Percentiles rank a stretch among this genome's conserved stretches.
Evolutionary conservation across 1,140 invertebrate genomes (phyloP).

Genomic region (Tyrophagus putrescentiae): DNA sequence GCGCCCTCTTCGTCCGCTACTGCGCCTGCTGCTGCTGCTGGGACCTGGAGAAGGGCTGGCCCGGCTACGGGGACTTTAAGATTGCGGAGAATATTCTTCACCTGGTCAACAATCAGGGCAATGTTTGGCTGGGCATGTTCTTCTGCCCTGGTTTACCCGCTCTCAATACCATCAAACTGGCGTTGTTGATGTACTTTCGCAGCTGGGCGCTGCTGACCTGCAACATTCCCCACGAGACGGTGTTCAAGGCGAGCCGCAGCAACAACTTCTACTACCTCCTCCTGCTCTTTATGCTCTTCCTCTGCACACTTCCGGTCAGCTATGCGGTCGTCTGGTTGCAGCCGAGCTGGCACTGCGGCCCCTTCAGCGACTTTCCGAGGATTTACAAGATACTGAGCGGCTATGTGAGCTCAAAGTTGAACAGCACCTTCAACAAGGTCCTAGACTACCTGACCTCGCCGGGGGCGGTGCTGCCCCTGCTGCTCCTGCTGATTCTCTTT

Average conservation of each 20-base stretch:
- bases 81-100: conserved; percentile 95
- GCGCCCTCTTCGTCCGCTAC: conserved; percentile 74
- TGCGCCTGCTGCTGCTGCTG: conserved; percentile 38
- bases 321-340: conserved; percentile 82
- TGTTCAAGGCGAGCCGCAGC: conserved; percentile 64
- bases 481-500: conserved; percentile 76
- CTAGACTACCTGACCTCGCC: conserved; percentile 75
- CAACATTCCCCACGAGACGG: conserved; percentile 88
- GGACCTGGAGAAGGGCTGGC: conserved; percentile 90
- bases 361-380: conserved; percentile 63
- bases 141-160: conserved; percentile 81
- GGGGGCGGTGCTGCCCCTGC: conserved; percentile 77
- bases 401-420: conserved; percentile 54
- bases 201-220: conserved; percentile 87
- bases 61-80: conserved; percentile 93
- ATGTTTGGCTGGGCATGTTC: conserved; percentile 81
- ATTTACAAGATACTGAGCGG: conserved; percentile 76
- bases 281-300: conserved; percentile 82
- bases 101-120: conserved; percentile 89
- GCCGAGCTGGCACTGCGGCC: conserved; percentile 89
- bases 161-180: conserved; percentile 76
- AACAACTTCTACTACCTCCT: conserved; percentile 92
- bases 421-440: conserved; percentile 39
- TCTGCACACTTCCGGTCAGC: conserved; percentile 83
- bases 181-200: conserved; percentile 79